Conservation (phyloP, 2,888 invertebrate genomes). For the Ariolimax columbianus region DNA sequence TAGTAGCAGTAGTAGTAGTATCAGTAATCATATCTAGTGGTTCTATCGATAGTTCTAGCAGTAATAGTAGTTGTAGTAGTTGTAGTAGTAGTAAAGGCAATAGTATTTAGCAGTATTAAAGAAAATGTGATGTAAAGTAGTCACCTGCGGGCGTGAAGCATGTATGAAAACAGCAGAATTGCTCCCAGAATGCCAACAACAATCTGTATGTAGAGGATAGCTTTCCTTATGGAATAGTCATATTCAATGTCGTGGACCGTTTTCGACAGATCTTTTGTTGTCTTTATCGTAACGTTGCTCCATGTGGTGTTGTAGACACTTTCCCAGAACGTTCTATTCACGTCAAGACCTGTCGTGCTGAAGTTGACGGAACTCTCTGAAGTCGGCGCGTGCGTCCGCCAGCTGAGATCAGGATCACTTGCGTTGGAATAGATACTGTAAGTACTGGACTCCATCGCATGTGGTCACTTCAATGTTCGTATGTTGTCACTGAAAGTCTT, state of each 20-base stretch:
- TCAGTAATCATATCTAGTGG: slow-evolving; percentile 31
- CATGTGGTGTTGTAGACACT: background rate
- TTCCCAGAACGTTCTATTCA: background rate
- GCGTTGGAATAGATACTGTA: background rate
- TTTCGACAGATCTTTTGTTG: background rate
- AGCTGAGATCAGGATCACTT: background rate
- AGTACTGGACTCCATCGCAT: background rate
- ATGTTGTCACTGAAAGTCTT: too few species aligned
- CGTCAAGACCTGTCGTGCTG: background rate
- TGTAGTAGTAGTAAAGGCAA: too few species aligned
- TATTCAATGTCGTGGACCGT: slow-evolving; percentile 72
- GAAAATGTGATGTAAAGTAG: background rate
- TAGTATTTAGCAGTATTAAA: background rate
- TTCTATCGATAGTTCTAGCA: slow-evolving; percentile 4
- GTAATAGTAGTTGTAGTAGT: background rate
- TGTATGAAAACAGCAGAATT: slow-evolving; percentile 72
- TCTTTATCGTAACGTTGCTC: background rate
- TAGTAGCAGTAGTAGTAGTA: slow-evolving; percentile 30
- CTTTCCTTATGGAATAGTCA: slow-evolving; percentile 63
- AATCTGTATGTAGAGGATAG: slow-evolving; percentile 69
- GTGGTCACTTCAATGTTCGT: background rate
- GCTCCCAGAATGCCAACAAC: slow-evolving; percentile 72
- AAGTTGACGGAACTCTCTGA: background rate
- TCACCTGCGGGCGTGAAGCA: slow-evolving; percentile 67
- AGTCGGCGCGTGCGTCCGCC: background rate